phyloP scores from a whole-genome alignment of 2,888 invertebrate genomes.

The Caenorhabditis sp. region DNA sequence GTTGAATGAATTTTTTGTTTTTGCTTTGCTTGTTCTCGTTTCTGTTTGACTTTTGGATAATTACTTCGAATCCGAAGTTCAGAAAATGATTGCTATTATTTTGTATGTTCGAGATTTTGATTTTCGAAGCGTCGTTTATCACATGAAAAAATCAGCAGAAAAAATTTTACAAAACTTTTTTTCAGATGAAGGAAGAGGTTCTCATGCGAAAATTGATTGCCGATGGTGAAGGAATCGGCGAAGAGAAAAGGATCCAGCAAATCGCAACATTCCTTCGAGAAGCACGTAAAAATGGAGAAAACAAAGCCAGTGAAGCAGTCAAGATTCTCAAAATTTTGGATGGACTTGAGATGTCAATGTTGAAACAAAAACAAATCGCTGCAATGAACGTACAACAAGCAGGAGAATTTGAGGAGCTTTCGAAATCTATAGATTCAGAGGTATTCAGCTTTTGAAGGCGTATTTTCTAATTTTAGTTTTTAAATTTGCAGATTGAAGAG shows the following conservation, averaged over 20 bases:
- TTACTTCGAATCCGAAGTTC: neutral
- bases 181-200: slow-evolving; percentile 80
- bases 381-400: slow-evolving; percentile 39
- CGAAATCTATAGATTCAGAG: slow-evolving; percentile 46
- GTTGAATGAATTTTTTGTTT: too few relatives aligned
- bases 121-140: neutral
- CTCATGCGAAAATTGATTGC: slow-evolving; percentile 88
- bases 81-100: neutral
- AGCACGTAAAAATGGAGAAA: slow-evolving; percentile 10
- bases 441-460: slow-evolving; percentile 19
- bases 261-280: slow-evolving; percentile 37
- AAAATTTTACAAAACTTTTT: too few relatives aligned
- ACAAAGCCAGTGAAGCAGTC: slow-evolving; percentile 33
- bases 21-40: too few relatives aligned
- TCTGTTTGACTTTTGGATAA: neutral
- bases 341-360: slow-evolving; percentile 48
- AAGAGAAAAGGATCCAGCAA: slow-evolving; percentile 80
- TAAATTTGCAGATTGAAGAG: slow-evolving; percentile 14
- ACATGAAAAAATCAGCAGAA: too few relatives aligned
- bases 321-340: slow-evolving; percentile 52
- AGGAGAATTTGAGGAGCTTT: slow-evolving; percentile 40
- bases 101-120: too few relatives aligned
- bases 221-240: slow-evolving; percentile 96
- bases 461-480: too few relatives aligned
- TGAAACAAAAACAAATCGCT: slow-evolving; percentile 51